Base-by-base conservation (phyloP, 2,113 vertebrate genomes). In the Passer montanus region DNA sequence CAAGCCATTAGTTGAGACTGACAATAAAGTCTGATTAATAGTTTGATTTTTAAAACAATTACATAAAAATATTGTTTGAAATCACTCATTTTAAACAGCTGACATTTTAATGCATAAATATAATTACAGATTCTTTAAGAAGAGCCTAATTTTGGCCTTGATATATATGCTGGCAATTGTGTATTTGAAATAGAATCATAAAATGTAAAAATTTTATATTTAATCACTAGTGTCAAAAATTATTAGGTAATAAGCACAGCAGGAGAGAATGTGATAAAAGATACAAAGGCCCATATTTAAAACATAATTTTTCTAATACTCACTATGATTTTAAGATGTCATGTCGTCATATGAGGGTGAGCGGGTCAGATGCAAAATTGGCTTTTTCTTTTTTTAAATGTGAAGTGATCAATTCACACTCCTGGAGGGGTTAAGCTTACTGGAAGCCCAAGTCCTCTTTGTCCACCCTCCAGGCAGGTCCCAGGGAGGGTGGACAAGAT, bases 191-290 rank as follows among this genome's bases (percentile, higher is more conserved):
- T 97, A 97, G 96, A 98, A 98, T 97, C 97, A 96, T 98, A 98
- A 98, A 98, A 98, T 78, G 96, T 97, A 98, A 98, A 98, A 98
- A 92, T 98, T 98, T 93, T 97, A 50, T 96, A 95, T 97, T 98
- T 98, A 98, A 98, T 98, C 97, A 97, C 97, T 85, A 93, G 94
- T 98, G 98, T 98, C 98, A 98, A 97, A 98, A 97, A 97, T 98
- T 97, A 98, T 98, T 98, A 97, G 98, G 96, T 97, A 98, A 98
- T 98, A 98, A 98, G 97, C 79, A 95, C 81, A 73, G 93, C 94
- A 96, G 94, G 96, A 96, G 96, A 95, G 94, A 97, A 97, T 93
- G 96, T 97, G 97, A 93, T 97, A 94, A 98, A 96, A 97, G 97
- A 98, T 92, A 98, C 98, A 98, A 98, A 98, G 97, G 96, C 97